Evolutionary conservation across 2,797 vertebrate genomes (phyloP), one percentile per base, ranked within the genome.

Genomic region (Gastrophryne carolinensis): DNA sequence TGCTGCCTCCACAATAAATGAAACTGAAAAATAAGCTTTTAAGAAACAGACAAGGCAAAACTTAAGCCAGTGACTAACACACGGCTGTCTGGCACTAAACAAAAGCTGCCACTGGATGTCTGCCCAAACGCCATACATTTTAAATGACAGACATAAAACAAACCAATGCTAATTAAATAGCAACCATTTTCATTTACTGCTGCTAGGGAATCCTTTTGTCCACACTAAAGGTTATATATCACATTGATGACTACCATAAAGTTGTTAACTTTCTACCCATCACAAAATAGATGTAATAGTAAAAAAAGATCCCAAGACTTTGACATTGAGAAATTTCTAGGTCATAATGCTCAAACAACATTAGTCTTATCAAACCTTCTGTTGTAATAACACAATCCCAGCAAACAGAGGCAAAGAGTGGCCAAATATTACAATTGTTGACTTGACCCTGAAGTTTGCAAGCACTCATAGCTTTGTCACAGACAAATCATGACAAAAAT

Each of bases 131-230:
- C 24, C 17, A 47, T 47, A 23, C 17, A 50, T 21, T 65, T 13
- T 32, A 50, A 17, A 65, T 65, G 37, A 64, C 39, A 11, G 61
- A 49, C 37, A 39, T 49, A 49, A 30, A 30, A 49, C 39, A 49
- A 65, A 49, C 27, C 26, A 50, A 13, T 32, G 44, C 19, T 32
- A 49, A 49, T 65, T 49, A 65, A 65, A 65, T 26, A 13, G 27
- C 41, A 65, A 50, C 62, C 29, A 65, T 19, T 47, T 47, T 47
- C n/a, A 47, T 17, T 47, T 47, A 47, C 44, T 47, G 44, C 44
- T 19, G 44, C 44, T 47, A 9, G 41, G 41, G n/a, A 19, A 47
- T 17, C 15, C 17, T 19, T 17, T 47, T 47, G 44, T 47, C 44
- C 44, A 47, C 5, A 21, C 44, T 47, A 47, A 47, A 47, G 17